Evolutionary conservation across 2,888 invertebrate species (phyloP).

Genomic region (Smittia sp.): DNA sequence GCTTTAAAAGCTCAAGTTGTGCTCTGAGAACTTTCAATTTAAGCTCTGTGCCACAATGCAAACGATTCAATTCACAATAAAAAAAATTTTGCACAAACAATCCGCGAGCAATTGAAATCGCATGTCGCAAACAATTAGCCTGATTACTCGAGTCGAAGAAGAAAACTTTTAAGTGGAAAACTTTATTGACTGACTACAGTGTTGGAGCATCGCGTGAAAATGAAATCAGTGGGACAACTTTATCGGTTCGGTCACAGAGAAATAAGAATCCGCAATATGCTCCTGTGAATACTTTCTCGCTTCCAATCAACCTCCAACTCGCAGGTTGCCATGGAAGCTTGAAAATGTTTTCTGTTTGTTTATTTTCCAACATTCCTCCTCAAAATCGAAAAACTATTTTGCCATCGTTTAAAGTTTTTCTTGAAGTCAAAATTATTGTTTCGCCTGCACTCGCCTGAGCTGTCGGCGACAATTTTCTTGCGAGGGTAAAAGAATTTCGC

Average conservation of each 20-base stretch:
- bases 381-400: not conserved
- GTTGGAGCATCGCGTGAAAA: no score
- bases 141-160: no score
- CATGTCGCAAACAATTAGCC: no score
- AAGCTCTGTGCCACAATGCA: no score
- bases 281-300: not conserved
- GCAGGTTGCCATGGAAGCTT: not conserved
- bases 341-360: not conserved
- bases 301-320: not conserved
- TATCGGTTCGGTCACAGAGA: not conserved
- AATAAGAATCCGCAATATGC: not conserved
- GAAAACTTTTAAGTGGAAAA: conserved; percentile 3
- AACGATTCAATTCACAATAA: no score
- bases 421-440: not conserved
- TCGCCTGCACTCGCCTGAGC: not conserved
- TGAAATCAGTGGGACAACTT: not conserved
- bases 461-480: not conserved
- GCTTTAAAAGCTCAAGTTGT: no score
- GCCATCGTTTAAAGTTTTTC: not conserved
- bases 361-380: conserved; percentile 13
- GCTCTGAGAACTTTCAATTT: no score
- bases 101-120: no score
- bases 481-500: not conserved
- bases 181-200: not conserved
- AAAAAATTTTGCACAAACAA: no score